These are phyloP conservation scores for Neolamprologus fasciatus DNA, from an alignment of 2,113 vertebrate genomes.

Conservation along the genomic window DNA sequence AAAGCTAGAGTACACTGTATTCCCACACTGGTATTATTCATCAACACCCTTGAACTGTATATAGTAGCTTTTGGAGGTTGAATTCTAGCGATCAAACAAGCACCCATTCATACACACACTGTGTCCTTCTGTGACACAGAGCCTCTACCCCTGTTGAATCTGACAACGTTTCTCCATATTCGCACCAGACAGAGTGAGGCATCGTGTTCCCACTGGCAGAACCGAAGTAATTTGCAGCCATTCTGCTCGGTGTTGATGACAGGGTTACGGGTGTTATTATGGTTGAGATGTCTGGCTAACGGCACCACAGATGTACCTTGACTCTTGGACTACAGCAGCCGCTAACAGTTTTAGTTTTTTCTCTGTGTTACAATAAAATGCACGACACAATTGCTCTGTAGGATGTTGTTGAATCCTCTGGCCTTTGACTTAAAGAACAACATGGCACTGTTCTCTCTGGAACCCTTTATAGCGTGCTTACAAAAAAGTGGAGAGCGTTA, in stretches of 20 bases:
- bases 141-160: background rate
- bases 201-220: background rate
- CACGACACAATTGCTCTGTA: background rate
- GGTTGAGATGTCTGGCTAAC: background rate
- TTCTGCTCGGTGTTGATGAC: conserved; percentile 14
- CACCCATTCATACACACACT: background rate
- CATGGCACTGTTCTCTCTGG: background rate
- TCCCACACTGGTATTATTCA: background rate
- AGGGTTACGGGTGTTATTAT: background rate
- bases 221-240: background rate
- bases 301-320: background rate
- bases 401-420: background rate
- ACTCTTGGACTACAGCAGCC: background rate
- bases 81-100: background rate
- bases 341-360: background rate
- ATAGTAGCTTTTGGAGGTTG: background rate
- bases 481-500: background rate
- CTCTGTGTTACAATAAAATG: background rate
- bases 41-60: background rate
- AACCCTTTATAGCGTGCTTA: background rate
- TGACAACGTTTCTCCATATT: background rate
- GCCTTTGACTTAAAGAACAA: background rate
- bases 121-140: background rate
- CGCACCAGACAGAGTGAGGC: background rate
- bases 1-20: background rate